These are phyloP conservation scores for Dioctria linearis DNA, from an alignment of 2,888 invertebrate species.

Conservation along the genomic window DNA sequence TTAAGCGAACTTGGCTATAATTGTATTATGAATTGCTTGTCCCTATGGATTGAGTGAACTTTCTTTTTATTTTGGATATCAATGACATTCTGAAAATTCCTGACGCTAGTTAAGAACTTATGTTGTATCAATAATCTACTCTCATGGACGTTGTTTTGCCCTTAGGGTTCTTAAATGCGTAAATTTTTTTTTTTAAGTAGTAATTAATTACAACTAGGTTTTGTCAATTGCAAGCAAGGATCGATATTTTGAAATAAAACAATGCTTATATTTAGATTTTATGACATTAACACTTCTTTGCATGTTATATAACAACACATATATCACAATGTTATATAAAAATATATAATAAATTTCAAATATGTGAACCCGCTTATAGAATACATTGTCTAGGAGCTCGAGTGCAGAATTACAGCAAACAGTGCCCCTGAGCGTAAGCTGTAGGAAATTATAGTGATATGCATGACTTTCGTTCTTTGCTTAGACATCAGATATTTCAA, in stretches of 20 bases:
- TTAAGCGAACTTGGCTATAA: too few species aligned
- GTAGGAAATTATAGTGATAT: slow-evolving; percentile 62
- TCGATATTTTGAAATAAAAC: neutral
- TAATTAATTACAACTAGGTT: too few species aligned
- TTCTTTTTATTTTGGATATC: too few species aligned
- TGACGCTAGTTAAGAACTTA: too few species aligned
- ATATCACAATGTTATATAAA: slow-evolving; percentile 49
- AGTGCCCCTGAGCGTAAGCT: slow-evolving; percentile 63
- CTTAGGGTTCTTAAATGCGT: too few species aligned
- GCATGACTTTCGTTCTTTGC: slow-evolving; percentile 58
- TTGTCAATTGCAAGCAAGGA: neutral
- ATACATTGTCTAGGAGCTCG: slow-evolving; percentile 59
- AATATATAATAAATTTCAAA: slow-evolving; percentile 49
- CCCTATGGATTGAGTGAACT: too few species aligned
- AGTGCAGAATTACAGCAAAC: slow-evolving; percentile 63
- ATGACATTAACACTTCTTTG: slow-evolving; percentile 54
- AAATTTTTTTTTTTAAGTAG: too few species aligned
- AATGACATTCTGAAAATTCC: too few species aligned
- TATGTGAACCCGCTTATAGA: slow-evolving; percentile 25
- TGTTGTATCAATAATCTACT: too few species aligned
- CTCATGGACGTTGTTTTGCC: too few species aligned
- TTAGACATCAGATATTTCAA: slow-evolving; percentile 45
- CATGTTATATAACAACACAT: slow-evolving; percentile 59
- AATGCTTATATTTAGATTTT: neutral
- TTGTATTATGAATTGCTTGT: too few species aligned